Evolutionary conservation across 2,888 invertebrate genomes (phyloP), one percentile per base, ranked within the genome.

Genomic region (Aricia artaxerxes): DNA sequence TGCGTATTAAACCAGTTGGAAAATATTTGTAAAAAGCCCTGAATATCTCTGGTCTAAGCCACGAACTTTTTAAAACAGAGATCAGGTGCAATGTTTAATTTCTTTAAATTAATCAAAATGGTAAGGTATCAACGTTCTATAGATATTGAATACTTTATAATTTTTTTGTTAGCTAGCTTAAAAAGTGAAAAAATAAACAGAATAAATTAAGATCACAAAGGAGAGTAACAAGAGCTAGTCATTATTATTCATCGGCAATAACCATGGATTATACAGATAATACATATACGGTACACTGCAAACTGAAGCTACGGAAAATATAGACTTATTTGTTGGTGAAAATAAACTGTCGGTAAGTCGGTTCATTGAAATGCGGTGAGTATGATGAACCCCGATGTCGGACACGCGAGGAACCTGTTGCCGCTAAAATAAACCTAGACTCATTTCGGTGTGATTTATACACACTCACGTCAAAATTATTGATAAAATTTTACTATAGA

Each of bases 291-390:
- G 4, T 57, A 16, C 49, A 49, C 49, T 49, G 6, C 64, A 64
- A 31, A 64, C 35, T 69, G 16, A 4, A 69, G 13, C 69, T 69
- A 38, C 13, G 69, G 38, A 69, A 69, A 69, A 69, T 38, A 38
- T 69, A 38, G 35, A 69, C 69, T 69, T 69, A 69, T 69, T 38
- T 69, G 69, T 69, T 13, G 16, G 69, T 69, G 69, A 69, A 69
- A 69, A 69, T 69, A 69, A 69, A 69, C 35, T 38, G 69, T 69
- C 69, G 35, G 69, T 69, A 83, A 82, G 82, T 79, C 86, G 86
- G 89, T 89, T 91, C 89, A 89, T 88, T 89, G 90, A 89, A 91
- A 90, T 88, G 84, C 83, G 82, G 84, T 84, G 86, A 84, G 90
- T 88, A 88, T 90, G 91, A 90, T 89, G 90, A 90, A 91, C 90